Conservation (phyloP, 2,888 invertebrate genomes). For the Polylopha cassiicola region DNA sequence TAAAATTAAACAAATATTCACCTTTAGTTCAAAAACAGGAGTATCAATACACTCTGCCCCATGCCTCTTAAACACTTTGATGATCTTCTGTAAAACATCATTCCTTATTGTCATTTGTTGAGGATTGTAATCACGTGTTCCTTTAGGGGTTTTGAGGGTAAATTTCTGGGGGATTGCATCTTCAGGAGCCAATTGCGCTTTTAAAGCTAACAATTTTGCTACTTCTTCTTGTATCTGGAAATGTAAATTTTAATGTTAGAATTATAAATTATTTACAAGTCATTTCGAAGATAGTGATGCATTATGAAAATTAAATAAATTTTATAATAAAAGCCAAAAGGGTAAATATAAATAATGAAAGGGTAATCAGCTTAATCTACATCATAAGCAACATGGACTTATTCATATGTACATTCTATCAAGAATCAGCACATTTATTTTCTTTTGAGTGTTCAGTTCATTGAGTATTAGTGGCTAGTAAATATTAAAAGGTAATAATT, state of each 20-base stretch:
- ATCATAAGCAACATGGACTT: too few species aligned
- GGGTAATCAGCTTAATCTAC: too few species aligned
- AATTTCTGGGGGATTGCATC: conserved; percentile 85
- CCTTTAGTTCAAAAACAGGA: conserved; percentile 97
- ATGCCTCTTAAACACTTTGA: conserved; percentile 94
- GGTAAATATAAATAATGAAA: background rate
- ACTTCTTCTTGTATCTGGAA: conserved; percentile 91
- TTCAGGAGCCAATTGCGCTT: conserved; percentile 81
- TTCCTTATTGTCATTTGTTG: conserved; percentile 96
- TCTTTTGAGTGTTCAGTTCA: too few species aligned
- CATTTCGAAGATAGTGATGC: too few species aligned
- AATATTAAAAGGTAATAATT: too few species aligned
- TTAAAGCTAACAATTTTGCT: conserved; percentile 86
- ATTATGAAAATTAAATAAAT: too few species aligned
- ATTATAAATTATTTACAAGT: too few species aligned
- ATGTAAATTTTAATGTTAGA: conserved; percentile 11
- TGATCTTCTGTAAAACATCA: conserved; percentile 89
- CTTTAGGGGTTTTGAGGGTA: conserved; percentile 92
- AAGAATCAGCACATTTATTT: too few species aligned
- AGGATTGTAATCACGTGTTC: conserved; percentile 96
- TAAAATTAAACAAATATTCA: conserved; percentile 42
- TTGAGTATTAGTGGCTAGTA: too few species aligned
- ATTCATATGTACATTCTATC: too few species aligned
- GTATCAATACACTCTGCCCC: conserved; percentile 99
- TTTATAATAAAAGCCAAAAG: conserved; percentile 6